These are phyloP conservation scores for Andricus curvator DNA, from an alignment of 2,888 invertebrate genomes.

Conservation along the genomic window DNA sequence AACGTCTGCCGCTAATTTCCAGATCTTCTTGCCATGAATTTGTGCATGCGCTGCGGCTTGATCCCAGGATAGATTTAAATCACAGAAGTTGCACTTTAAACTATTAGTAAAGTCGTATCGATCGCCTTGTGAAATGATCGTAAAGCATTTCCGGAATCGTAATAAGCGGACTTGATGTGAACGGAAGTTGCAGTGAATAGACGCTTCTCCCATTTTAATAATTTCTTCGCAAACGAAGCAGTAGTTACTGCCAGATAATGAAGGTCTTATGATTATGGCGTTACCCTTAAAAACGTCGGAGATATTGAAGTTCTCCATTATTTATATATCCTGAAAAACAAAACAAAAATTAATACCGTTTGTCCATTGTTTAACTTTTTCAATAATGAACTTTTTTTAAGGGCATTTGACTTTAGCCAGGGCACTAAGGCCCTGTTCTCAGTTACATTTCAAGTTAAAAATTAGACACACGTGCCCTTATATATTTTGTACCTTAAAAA, in stretches of 20 bases:
- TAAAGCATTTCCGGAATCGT: not conserved
- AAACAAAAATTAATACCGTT: too few species aligned
- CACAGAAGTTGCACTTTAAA: not conserved
- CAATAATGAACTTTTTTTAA: too few species aligned
- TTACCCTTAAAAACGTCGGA: not conserved
- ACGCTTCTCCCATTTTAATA: not conserved
- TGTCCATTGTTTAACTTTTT: too few species aligned
- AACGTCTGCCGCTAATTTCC: not conserved
- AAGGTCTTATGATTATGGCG: conserved; percentile 2
- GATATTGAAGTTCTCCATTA: conserved; percentile 2
- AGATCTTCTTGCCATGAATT: not conserved
- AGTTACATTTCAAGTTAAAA: too few species aligned
- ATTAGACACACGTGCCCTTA: too few species aligned
- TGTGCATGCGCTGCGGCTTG: not conserved
- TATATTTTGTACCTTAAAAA: too few species aligned
- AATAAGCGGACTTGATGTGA: not conserved
- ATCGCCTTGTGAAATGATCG: not conserved
- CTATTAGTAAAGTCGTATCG: not conserved
- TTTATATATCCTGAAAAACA: not conserved
- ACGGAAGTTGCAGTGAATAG: not conserved
- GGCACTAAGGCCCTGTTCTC: too few species aligned
- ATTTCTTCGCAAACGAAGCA: not conserved
- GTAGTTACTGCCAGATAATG: conserved; percentile 2
- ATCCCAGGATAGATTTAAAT: not conserved
- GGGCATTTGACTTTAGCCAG: too few species aligned